Base-by-base conservation (phyloP, 2,888 invertebrate genomes). In the Stenolophus ochropezus region DNA sequence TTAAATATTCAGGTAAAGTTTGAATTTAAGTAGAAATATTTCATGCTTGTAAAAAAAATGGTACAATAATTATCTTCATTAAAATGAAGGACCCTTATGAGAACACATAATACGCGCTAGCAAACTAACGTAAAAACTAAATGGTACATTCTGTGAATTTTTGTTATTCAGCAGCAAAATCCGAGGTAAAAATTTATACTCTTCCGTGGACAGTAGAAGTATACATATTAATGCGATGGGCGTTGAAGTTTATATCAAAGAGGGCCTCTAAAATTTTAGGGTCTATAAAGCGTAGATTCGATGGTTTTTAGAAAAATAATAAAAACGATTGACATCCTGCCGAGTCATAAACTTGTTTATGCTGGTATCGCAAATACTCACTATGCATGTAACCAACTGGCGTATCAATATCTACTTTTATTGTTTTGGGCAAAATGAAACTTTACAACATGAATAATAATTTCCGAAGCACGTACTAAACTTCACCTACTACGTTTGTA, bases 271-370 rank as follows among this genome's bases (percentile, higher is more conserved):
- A 61, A n/a, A 61, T 14, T 61, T 61, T 61, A 61, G 14, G 25
- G 23, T 6, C 25, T 25, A 61, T 61, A 61, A 61, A 61, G 11
- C 23, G 0, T 25, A 58, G 21, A 25, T 58, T 58, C 23, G 21
- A 58, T 14, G 21, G 61, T 27, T 61, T 58, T 61, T 61, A 61
- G 61, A 25, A 61, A 61, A 61, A 61, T 56, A 56, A 56, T 61
- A 61, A 61, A 61, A 61, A 23, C n/a, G 61, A 61, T 61, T 61
- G 61, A 61, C 61, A 61, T 61, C 25, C 61, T 61, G 61, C 25
- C 61, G 61, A 23, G 14, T n/a, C 11, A 25, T 61, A 61, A 61
- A 61, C 6, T 61, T 61, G 61, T 61, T 61, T 61, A 61, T 61
- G 61, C n/a, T n/a, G n/a, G n/a, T 61, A 61, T 61, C 61, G 61